Evolutionary conservation across 2,797 vertebrate species (phyloP).

Genomic region (Tympanoctomys barrerae): DNA sequence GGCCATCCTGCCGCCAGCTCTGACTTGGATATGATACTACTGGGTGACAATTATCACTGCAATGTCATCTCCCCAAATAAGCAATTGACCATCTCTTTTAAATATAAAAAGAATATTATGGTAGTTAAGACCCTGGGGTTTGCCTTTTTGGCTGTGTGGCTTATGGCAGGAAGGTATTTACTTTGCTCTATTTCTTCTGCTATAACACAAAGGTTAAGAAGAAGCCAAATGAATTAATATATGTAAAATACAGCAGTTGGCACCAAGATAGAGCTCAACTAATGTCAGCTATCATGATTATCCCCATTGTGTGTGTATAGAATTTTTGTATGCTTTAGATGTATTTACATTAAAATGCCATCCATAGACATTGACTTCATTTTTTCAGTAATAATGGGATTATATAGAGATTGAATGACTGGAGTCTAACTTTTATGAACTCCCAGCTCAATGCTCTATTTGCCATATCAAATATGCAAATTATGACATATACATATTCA

Average conservation of each 20-base stretch:
- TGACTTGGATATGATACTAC: not conserved
- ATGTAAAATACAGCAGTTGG: not conserved
- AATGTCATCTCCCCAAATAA: not conserved
- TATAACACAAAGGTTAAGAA: not conserved
- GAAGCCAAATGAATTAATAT: not conserved
- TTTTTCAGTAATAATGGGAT: not conserved
- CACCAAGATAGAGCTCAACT: not conserved
- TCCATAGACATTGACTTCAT: not conserved
- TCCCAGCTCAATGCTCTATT: not conserved
- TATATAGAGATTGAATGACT: not conserved
- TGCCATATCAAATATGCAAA: not conserved
- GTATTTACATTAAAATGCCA: not conserved
- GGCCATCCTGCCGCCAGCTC: not conserved
- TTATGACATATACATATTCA: not conserved
- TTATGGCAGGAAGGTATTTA: not conserved
- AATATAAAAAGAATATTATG: not conserved
- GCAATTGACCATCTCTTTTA: not conserved
- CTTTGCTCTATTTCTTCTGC: not conserved
- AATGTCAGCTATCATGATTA: not conserved
- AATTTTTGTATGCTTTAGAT: not conserved
- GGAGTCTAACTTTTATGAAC: not conserved
- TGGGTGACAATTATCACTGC: not conserved
- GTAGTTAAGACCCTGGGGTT: not conserved
- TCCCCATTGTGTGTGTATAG: not conserved
- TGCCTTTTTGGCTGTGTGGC: not conserved